A percentile compares a stretch with the other conserved stretches of the same genome.
phyloP scores from a whole-genome alignment of 2,113 vertebrate species.

The Hemibagrus wyckioides region DNA sequence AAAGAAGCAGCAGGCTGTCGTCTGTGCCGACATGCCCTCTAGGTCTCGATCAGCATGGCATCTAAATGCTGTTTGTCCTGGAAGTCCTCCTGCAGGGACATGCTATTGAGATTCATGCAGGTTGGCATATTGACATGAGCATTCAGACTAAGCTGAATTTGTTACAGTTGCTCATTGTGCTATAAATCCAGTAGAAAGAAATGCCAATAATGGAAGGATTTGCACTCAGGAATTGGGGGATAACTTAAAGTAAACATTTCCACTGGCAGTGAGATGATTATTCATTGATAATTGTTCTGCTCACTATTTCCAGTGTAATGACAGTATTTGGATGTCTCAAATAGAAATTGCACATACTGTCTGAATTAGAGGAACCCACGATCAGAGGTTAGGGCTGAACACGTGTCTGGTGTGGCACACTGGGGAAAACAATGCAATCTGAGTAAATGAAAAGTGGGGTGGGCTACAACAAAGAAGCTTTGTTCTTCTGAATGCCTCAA shows the following conservation, averaged over 20 bases:
- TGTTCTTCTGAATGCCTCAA: conserved; percentile 42
- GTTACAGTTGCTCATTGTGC: neutral
- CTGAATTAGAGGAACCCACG: neutral
- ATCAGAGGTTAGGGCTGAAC: conserved; percentile 17
- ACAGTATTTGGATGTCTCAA: neutral
- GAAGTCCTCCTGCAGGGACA: conserved; percentile 22
- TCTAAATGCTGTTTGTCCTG: conserved; percentile 33
- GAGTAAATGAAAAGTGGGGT: conserved; percentile 45
- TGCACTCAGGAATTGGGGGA: neutral
- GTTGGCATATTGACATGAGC: conserved; percentile 13
- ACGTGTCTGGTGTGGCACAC: conserved; percentile 1
- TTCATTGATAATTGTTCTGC: neutral
- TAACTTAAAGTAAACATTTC: neutral
- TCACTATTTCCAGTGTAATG: neutral
- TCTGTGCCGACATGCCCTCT: conserved; percentile 13
- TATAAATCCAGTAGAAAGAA: neutral
- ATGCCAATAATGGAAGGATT: neutral
- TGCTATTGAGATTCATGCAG: conserved; percentile 33
- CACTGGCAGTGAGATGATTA: conserved; percentile 13
- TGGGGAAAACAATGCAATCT: conserved; percentile 37
- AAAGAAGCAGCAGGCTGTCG: conserved; percentile 24
- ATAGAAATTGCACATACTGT: conserved; percentile 1
- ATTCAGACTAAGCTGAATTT: conserved; percentile 17
- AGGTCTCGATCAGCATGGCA: conserved; percentile 38
- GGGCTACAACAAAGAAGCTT: conserved; percentile 49